Conservation (phyloP, 2,888 invertebrate genomes). For the Tachina fera region DNA sequence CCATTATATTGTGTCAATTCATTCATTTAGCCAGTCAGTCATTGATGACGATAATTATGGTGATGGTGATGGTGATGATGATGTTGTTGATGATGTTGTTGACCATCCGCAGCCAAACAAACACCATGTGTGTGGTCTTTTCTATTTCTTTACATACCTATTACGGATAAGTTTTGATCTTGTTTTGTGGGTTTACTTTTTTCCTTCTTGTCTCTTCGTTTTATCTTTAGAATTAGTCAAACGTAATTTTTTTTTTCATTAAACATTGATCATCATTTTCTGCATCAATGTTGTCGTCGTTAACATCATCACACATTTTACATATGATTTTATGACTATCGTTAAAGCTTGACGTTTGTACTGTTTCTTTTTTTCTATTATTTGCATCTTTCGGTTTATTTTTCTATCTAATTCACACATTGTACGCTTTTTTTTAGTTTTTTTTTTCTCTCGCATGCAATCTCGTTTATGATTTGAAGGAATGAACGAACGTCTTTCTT, state of each 20-base stretch:
- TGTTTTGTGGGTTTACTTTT: slow-evolving; percentile 52
- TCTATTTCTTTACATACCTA: slow-evolving; percentile 36
- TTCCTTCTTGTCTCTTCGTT: slow-evolving; percentile 30
- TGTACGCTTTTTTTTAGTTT: slow-evolving; percentile 9
- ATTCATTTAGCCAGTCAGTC: slow-evolving; percentile 48
- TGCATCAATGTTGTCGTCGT: slow-evolving; percentile 24
- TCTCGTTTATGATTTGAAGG: slow-evolving; percentile 45
- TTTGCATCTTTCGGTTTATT: slow-evolving; percentile 27
- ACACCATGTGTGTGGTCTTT: slow-evolving; percentile 61
- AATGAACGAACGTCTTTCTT: slow-evolving; percentile 41
- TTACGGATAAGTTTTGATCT: slow-evolving; percentile 53
- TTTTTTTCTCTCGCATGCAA: not conserved
- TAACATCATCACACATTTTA: slow-evolving; percentile 45
- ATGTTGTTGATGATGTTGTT: not conserved
- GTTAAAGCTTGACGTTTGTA: slow-evolving; percentile 39
- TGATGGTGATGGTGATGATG: not conserved
- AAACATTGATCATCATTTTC: slow-evolving; percentile 55
- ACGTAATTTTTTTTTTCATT: slow-evolving; percentile 18
- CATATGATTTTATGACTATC: not conserved
- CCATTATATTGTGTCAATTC: slow-evolving; percentile 67
- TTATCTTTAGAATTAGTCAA: slow-evolving; percentile 45
- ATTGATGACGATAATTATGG: slow-evolving; percentile 30
- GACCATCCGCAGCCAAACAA: slow-evolving; percentile 42
- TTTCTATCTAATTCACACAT: slow-evolving; percentile 62
- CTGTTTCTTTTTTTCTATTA: slow-evolving; percentile 11